Base-by-base conservation (phyloP, 2,888 invertebrate species). In the Bruchidius siliquastri region DNA sequence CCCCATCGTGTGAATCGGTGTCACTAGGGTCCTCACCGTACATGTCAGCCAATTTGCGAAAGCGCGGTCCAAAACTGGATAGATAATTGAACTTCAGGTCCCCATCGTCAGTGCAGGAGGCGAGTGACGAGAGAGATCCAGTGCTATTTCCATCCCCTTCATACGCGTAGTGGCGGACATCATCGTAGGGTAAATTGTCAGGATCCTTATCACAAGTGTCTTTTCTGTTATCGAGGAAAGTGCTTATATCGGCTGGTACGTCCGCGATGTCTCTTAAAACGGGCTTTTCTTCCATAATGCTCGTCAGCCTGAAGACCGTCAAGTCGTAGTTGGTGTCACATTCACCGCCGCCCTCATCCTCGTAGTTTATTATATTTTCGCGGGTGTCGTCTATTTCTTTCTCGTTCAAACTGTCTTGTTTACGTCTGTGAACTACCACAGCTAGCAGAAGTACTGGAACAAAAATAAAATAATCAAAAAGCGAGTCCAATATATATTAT, bases 331-430 rank as follows among this genome's bases (percentile, higher is more conserved):
- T 94, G 0, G 97, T 96, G 84, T 99, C 99, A 0, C 96, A 96
- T 86, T 99, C 97, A 84, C 99, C 99, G 84, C 98, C 98, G 20
- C 99, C 99, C 86, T 99, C 99, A 82, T 99, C 98, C 83, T 97
- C 96, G 83, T 99, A 99, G 81, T 96, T 96, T 80, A 99, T 96
- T 76, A 99, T 97, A 82, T 97, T 99, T 86, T 99, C 99, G 75
- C 98, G 89, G 49, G 98, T 97, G 84, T 99, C 98, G 83, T 99
- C 98, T 79, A 97, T 92, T 81, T 98, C 96, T 84, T 96, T 96
- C 83, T 94, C 94, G 68, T 94, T 93, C 88, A 95, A 92, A 74
- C 94, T 94, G 81, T 95, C 94, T 74, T 95, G 94, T 79, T 96
- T 91, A 69, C 94, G 90, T 80, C 96, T 93, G 81, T 96, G 94